A percentile compares a stretch with the other conserved stretches of the same genome.
These are phyloP conservation scores for Clarias macrocephalus DNA, from an alignment of 2,113 vertebrate genomes.

Conservation along the genomic window DNA sequence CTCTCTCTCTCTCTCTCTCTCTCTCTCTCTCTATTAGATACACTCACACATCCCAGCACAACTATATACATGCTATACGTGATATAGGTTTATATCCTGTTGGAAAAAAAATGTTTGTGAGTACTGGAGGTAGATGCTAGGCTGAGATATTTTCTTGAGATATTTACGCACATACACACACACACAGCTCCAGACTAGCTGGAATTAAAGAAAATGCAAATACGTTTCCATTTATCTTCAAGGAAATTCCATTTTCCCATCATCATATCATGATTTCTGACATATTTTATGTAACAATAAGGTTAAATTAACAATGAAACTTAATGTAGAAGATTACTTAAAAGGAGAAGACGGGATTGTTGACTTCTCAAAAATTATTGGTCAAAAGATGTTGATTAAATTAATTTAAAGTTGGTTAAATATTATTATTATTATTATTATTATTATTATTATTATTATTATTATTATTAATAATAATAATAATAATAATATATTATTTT, in stretches of 20 bases:
- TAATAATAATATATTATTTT: too few relatives aligned
- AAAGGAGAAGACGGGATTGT: neutral
- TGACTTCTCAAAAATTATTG: neutral
- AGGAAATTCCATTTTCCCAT: neutral
- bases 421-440: too few relatives aligned
- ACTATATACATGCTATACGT: neutral
- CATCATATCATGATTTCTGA: neutral
- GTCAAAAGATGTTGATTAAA: neutral
- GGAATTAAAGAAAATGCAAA: neutral
- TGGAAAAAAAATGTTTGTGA: neutral
- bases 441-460: too few relatives aligned
- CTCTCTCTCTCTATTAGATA: constrained; percentile 4
- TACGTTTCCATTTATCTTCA: neutral
- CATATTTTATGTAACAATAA: neutral
- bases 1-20: constrained; percentile 25
- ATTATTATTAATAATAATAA: too few relatives aligned
- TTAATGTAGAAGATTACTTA: neutral
- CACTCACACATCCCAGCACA: constrained; percentile 5
- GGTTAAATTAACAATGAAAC: neutral
- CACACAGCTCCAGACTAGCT: neutral
- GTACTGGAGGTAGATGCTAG: neutral
- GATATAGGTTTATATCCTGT: neutral
- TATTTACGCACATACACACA: neutral
- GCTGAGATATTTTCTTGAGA: neutral
- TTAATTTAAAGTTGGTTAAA: too few relatives aligned